phyloP scores from a whole-genome alignment of 1,140 invertebrate genomes.

The Drosophila kanapiae region DNA sequence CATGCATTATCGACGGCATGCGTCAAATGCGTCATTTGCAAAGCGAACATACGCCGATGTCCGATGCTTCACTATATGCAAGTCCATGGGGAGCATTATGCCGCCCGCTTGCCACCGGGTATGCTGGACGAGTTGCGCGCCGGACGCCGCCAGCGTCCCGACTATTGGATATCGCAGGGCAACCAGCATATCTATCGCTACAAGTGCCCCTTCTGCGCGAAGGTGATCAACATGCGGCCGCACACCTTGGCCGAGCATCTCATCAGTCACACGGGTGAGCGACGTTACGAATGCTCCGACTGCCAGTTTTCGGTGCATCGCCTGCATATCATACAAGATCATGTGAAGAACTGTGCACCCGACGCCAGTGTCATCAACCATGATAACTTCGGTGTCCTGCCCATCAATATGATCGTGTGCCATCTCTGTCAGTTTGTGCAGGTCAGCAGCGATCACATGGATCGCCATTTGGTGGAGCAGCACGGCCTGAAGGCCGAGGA shows the following conservation, averaged over 20 bases:
- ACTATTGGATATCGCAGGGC: not conserved
- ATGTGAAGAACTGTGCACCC: constrained; percentile 25
- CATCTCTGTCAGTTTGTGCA: constrained; percentile 88
- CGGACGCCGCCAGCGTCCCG: constrained; percentile 17
- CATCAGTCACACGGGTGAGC: constrained; percentile 89
- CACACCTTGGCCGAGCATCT: constrained; percentile 86
- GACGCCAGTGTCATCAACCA: not conserved
- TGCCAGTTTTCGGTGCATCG: constrained; percentile 76
- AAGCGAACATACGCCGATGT: constrained; percentile 36
- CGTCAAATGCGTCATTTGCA: constrained; percentile 86
- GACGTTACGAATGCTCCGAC: constrained; percentile 86
- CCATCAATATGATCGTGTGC: constrained; percentile 86
- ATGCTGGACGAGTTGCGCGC: constrained; percentile 48
- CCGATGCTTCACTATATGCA: constrained; percentile 87
- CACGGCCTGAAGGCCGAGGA: constrained; percentile 70
- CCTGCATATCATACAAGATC: not conserved
- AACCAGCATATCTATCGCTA: not conserved
- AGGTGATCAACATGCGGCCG: constrained; percentile 10
- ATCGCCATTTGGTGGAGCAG: constrained; percentile 86
- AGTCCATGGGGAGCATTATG: constrained; percentile 87
- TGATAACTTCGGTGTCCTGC: not conserved
- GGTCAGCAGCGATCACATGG: constrained; percentile 85
- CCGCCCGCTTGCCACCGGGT: constrained; percentile 86
- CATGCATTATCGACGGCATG: constrained; percentile 31
- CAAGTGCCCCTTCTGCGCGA: constrained; percentile 67